These are phyloP conservation scores for Resseliella maxima DNA, from an alignment of 2,888 invertebrate genomes.

Conservation along the genomic window DNA sequence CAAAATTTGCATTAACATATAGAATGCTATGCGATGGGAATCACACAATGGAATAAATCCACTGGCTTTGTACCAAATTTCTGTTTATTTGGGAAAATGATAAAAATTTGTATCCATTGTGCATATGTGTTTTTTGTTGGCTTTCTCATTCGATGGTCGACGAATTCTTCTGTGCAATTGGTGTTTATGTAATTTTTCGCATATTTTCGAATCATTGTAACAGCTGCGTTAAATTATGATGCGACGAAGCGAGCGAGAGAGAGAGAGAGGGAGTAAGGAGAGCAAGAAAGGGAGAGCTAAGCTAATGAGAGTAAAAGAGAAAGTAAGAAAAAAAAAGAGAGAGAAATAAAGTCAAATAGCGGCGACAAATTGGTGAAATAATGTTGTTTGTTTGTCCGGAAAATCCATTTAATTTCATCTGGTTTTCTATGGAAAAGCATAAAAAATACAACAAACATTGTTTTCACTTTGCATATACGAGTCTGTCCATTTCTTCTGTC, in stretches of 20 bases:
- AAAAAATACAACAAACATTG: conserved; percentile 1
- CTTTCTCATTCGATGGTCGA: not conserved
- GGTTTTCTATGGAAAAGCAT: not conserved
- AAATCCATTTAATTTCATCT: conserved; percentile 53
- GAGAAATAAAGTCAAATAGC: conserved; percentile 2
- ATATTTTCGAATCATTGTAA: conserved; percentile 23
- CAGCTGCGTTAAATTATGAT: not conserved
- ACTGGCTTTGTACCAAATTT: conserved; percentile 25
- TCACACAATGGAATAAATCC: not conserved
- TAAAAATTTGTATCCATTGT: conserved; percentile 3
- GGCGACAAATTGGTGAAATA: conserved; percentile 51
- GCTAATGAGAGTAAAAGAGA: no score
- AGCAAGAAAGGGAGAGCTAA: no score
- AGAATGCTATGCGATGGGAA: not conserved
- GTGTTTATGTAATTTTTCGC: conserved; percentile 5
- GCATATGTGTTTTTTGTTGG: not conserved
- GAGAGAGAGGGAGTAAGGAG: no score
- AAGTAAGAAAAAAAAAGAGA: not conserved
- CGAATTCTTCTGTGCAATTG: not conserved
- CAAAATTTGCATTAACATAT: conserved; percentile 3
- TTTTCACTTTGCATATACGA: not conserved
- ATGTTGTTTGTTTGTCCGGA: conserved; percentile 45
- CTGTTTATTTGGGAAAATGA: not conserved
- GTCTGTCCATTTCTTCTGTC: not conserved
- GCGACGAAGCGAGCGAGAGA: not conserved